These are phyloP conservation scores for Morpho helenor DNA, from an alignment of 2,888 invertebrate genomes.

Conservation along the genomic window DNA sequence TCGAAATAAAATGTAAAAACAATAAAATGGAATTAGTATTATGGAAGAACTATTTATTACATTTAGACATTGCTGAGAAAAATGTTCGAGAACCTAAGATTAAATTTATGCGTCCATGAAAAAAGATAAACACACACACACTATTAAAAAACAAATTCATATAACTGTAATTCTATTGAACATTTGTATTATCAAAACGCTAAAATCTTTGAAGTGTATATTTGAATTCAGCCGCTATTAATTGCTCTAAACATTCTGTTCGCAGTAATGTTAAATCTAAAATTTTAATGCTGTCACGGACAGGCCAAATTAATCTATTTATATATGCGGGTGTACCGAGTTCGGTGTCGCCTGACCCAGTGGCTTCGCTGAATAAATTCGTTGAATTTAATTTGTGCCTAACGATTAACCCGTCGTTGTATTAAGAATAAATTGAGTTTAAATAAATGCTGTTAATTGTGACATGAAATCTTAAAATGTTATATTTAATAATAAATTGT, in stretches of 20 bases:
- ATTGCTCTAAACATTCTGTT: background rate
- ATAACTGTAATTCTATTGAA: no score
- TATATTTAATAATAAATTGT: no score
- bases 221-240: background rate
- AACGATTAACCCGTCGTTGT: background rate
- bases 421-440: background rate
- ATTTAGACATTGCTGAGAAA: no score
- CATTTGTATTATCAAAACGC: no score
- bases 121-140: no score
- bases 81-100: no score
- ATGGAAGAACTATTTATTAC: no score
- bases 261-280: slow-evolving; percentile 8
- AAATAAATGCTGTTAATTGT: background rate
- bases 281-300: slow-evolving; percentile 13
- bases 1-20: no score
- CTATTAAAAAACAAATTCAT: no score
- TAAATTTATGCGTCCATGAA: no score
- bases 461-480: background rate
- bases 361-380: slow-evolving; percentile 10
- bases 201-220: no score
- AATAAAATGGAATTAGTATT: no score
- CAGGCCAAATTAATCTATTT: slow-evolving; percentile 7
- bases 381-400: slow-evolving; percentile 6
- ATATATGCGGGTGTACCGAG: background rate
- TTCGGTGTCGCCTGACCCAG: slow-evolving; percentile 2